Base-by-base conservation (phyloP, 2,113 vertebrate genomes). In the Ceyx margarethae region DNA sequence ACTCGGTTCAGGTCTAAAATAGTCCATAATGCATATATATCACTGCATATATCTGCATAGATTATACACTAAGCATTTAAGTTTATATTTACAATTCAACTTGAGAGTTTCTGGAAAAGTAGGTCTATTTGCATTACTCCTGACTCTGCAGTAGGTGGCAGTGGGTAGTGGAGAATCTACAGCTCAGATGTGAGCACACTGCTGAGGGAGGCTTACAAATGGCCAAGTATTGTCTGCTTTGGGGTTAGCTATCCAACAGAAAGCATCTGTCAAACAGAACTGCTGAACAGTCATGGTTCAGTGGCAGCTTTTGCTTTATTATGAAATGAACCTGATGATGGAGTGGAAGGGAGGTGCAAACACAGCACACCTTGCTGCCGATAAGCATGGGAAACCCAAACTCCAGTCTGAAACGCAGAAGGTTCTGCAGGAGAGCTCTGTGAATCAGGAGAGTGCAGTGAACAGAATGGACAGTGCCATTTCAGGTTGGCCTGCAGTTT, bases 121-220 rank as follows among this genome's bases (percentile, higher is more conserved):
- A 95, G 97, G 96, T 97, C 95, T 97, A 72, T 95, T 94, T 96
- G 96, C 94, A 97, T 93, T 97, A 91, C 93, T 96, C 56, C 91
- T 81, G 72, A 91, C 78, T 74, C 77, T 95, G 95, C 97, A 97
- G 97, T 95, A 97, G 97, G 95, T 97, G 97, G 97, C 97, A 97
- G 96, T 97, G 95, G 95, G 91, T 95, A 93, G 95, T 95, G 97
- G 91, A 94, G 85, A 96, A 97, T 97, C 81, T 61, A 31, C 54
- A 50, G 72, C 74, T 81, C 71, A 83, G 83, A 76, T 88, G 48
- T 76, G 73, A 91, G 64, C 68, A 71, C 53, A 58, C 65, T 89
- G 86, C 87, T 89, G 91, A 92, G 66, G 86, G 69, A 89, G 85
- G 71, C 73, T 87, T 95, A 81, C 80, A 91, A 90, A 85, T 79